A percentile compares a stretch with the other conserved stretches of the same genome.
phyloP scores from a whole-genome alignment of 2,888 invertebrate genomes.

The Rhaphigaster nebulosa region DNA sequence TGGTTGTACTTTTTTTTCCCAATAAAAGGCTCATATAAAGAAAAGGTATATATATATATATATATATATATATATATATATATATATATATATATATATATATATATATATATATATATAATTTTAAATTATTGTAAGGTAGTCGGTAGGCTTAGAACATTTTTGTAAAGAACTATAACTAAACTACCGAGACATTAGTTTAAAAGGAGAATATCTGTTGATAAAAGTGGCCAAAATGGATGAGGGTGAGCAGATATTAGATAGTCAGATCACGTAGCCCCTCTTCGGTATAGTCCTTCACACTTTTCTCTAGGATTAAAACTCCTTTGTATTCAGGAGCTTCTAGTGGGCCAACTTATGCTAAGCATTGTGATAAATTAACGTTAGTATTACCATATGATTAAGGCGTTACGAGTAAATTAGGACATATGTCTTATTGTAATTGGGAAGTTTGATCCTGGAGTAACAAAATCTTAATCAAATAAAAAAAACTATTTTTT shows the following conservation, averaged over 20 bases:
- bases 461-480: too few relatives aligned
- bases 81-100: too few relatives aligned
- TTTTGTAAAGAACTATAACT: not conserved
- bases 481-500: too few relatives aligned
- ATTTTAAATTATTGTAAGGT: too few relatives aligned
- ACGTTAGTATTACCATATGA: not conserved
- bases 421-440: not conserved
- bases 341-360: not conserved
- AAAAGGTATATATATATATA: too few relatives aligned
- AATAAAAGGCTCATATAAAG: too few relatives aligned
- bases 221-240: slow-evolving; percentile 29
- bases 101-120: too few relatives aligned
- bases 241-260: not conserved
- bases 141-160: not conserved
- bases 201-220: slow-evolving; percentile 12
- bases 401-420: not conserved
- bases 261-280: not conserved
- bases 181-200: not conserved
- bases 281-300: not conserved
- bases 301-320: slow-evolving; percentile 38
- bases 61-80: too few relatives aligned
- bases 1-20: too few relatives aligned
- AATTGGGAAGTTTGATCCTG: not conserved
- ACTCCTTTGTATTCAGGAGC: slow-evolving; percentile 26
- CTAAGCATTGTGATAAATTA: not conserved